Evolutionary conservation across 2,113 vertebrate genomes (phyloP).

Genomic region (Macrotis lagotis): DNA sequence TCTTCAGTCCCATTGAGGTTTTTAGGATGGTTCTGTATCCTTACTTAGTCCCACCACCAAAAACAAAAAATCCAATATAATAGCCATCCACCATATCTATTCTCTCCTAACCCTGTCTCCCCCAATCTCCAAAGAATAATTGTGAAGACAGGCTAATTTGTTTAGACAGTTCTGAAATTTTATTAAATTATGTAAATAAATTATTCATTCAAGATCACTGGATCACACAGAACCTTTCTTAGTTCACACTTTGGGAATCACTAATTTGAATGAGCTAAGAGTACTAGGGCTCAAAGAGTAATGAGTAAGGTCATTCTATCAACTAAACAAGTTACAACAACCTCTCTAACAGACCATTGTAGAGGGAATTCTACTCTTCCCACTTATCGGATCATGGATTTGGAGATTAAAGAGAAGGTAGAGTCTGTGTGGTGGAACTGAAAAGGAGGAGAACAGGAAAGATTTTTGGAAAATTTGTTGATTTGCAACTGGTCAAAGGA

Average conservation of each 20-base stretch:
- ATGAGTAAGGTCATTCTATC: background rate
- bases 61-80: background rate
- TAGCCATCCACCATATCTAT: background rate
- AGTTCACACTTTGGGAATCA: background rate
- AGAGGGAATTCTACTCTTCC: background rate
- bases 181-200: background rate
- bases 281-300: background rate
- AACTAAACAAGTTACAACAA: background rate
- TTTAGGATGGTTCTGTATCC: no score
- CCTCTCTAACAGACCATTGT: background rate
- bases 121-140: background rate
- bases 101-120: background rate
- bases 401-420: background rate
- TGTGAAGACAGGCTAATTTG: background rate
- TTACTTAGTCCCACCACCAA: background rate
- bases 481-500: constrained; percentile 18
- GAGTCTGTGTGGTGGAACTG: background rate
- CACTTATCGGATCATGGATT: no score
- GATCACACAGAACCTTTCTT: background rate
- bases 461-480: background rate
- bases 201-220: background rate
- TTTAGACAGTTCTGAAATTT: background rate
- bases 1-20: background rate
- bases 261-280: background rate
- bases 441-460: background rate